phyloP scores from a whole-genome alignment of 1,140 invertebrate genomes.

The Drosophila tani region DNA sequence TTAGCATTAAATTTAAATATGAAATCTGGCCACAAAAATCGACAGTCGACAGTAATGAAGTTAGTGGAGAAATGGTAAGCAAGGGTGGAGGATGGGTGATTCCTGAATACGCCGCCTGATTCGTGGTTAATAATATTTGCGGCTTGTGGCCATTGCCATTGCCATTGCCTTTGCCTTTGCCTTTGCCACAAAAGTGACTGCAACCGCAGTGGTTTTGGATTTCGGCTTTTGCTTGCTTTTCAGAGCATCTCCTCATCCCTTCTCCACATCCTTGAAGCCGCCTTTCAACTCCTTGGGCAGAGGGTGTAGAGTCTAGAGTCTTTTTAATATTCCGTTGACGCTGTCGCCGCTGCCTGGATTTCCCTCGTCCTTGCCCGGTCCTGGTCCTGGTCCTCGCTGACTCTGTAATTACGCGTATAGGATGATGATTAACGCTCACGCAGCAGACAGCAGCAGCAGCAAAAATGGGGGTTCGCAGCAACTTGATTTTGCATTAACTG shows the following conservation, averaged over 20 bases:
- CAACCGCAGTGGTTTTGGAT: conserved; percentile 42
- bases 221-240: conserved; percentile 2
- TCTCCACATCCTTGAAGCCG: neutral
- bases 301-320: conserved; percentile 14
- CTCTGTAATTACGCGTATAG: conserved; percentile 81
- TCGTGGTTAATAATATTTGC: conserved; percentile 55
- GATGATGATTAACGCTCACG: conserved; percentile 79
- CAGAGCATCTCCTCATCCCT: neutral
- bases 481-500: conserved; percentile 67
- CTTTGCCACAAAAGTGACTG: conserved; percentile 26
- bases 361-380: neutral
- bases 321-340: conserved; percentile 63
- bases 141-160: conserved; percentile 37
- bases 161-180: conserved; percentile 9
- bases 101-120: conserved; percentile 43
- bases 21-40: conserved; percentile 14
- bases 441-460: conserved; percentile 39
- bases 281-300: conserved; percentile 27
- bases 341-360: conserved; percentile 10
- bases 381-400: conserved; percentile 18
- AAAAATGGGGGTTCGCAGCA: conserved; percentile 8
- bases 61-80: neutral
- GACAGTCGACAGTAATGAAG: conserved; percentile 16
- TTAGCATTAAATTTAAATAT: neutral
- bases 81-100: neutral